Evolutionary conservation across 2,797 vertebrate species (phyloP), one percentile per base, ranked within the genome.

Genomic region (Acridotheres tristis): DNA sequence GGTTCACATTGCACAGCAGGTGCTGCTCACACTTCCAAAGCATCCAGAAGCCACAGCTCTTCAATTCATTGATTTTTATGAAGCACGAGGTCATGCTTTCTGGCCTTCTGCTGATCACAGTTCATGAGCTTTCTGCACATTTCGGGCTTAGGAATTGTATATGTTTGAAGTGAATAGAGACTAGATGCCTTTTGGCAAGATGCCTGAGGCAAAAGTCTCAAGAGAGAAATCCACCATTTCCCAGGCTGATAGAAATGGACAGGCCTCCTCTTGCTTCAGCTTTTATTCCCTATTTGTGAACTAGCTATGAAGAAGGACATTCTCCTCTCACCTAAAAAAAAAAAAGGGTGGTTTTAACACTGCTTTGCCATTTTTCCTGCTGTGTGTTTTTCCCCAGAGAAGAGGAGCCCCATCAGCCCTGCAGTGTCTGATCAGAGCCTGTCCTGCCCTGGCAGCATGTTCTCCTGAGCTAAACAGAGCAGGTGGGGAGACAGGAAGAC

Each of bases 121-220:
- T 38, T 90, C 90, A 89, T 3, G 18, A 82, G 88, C 74, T 82
- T 87, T 86, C 92, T 65, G 57, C 86, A 61, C 25, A 36, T 71
- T 86, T 76, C 29, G 67, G 87, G 78, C 81, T 85, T 55, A 50
- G 65, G 72, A 73, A 74, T 48, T n/a, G 23, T 25, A 50, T 17
- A 50, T 20, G 34, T 89, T 92, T 85, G 75, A 94, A 89, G 63
- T 34, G 58, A 94, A 73, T 12, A 71, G 59, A 59, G 68, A 82
- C 77, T 79, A 32, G 86, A 85, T 34, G 77, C 63, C 88, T 95
- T 89, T 51, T 87, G 94, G 88, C 90, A 73, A 86, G 42, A 67
- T 1, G 80, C 90, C 88, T 2, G 19, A 79, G 63, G 90, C 93
- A 82, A 76, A 84, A 51, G 40, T 32, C 93, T 94, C 80, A 26